Percentiles rank a stretch among this genome's conserved stretches.
These are phyloP conservation scores for Cancer borealis DNA, from an alignment of 2,888 invertebrate species.

Conservation along the genomic window DNA sequence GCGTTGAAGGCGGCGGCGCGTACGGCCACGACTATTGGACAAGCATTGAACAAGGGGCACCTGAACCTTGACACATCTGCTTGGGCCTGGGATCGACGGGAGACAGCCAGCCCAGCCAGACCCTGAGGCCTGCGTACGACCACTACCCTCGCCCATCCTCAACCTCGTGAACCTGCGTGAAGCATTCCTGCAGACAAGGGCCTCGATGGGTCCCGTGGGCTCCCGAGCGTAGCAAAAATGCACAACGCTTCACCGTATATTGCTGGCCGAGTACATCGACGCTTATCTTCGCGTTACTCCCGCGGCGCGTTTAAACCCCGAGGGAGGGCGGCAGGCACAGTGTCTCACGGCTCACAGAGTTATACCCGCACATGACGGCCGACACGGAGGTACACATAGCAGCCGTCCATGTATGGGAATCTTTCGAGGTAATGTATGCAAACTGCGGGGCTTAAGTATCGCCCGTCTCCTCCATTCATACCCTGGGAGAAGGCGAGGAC, in stretches of 20 bases:
- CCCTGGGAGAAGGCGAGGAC: neutral
- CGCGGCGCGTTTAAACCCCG: neutral
- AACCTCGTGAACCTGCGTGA: neutral
- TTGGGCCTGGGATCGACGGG: neutral
- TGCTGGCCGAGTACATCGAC: neutral
- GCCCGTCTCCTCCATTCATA: neutral
- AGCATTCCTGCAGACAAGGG: neutral
- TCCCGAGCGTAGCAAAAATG: conserved; percentile 24
- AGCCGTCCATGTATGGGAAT: neutral
- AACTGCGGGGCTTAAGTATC: neutral
- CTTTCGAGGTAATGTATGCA: conserved; percentile 17
- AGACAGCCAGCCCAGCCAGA: neutral
- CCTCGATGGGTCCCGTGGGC: neutral
- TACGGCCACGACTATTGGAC: neutral
- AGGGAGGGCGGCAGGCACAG: neutral
- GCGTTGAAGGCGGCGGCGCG: neutral
- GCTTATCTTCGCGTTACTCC: conserved; percentile 22
- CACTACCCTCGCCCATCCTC: neutral
- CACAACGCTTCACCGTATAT: neutral
- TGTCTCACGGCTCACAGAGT: neutral
- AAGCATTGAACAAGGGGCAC: neutral
- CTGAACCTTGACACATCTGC: neutral
- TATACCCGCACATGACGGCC: neutral
- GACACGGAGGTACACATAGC: conserved; percentile 23
- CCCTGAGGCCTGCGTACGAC: neutral